These are phyloP conservation scores for Pionites leucogaster DNA, from an alignment of 2,113 vertebrate species.

Conservation along the genomic window DNA sequence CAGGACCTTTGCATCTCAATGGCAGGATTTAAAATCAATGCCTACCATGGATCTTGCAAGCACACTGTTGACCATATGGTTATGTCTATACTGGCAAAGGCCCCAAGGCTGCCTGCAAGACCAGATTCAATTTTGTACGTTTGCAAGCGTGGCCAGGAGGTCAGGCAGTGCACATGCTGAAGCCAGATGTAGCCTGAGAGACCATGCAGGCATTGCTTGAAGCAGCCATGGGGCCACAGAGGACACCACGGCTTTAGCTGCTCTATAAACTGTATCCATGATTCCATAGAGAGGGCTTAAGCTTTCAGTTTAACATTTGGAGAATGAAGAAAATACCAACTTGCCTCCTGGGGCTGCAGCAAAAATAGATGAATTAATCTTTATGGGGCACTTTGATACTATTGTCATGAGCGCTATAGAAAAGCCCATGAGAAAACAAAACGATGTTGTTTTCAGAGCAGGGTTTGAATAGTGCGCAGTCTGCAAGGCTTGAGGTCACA, in stretches of 20 bases:
- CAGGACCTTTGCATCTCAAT: neutral
- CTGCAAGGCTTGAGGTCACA: slow-evolving; percentile 52
- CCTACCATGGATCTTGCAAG: neutral
- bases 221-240: neutral
- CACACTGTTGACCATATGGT: slow-evolving; percentile 3
- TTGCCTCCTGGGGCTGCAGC: slow-evolving; percentile 25
- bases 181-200: neutral
- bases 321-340: slow-evolving; percentile 46
- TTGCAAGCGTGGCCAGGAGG: neutral
- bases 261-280: neutral
- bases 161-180: slow-evolving; percentile 25
- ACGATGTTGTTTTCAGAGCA: slow-evolving; percentile 22
- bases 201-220: neutral
- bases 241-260: neutral
- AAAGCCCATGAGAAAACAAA: slow-evolving; percentile 46
- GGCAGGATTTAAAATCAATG: slow-evolving; percentile 9
- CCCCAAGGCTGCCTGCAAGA: neutral
- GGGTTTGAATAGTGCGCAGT: slow-evolving; percentile 31
- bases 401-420: slow-evolving; percentile 58
- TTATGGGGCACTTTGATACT: slow-evolving; percentile 46
- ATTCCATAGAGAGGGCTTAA: neutral
- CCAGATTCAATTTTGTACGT: slow-evolving; percentile 13
- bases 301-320: slow-evolving; percentile 9
- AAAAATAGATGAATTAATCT: slow-evolving; percentile 67
- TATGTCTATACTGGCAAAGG: neutral